Base-by-base conservation (phyloP, 2,113 vertebrate genomes). In the Thamnaconus septentrionalis region DNA sequence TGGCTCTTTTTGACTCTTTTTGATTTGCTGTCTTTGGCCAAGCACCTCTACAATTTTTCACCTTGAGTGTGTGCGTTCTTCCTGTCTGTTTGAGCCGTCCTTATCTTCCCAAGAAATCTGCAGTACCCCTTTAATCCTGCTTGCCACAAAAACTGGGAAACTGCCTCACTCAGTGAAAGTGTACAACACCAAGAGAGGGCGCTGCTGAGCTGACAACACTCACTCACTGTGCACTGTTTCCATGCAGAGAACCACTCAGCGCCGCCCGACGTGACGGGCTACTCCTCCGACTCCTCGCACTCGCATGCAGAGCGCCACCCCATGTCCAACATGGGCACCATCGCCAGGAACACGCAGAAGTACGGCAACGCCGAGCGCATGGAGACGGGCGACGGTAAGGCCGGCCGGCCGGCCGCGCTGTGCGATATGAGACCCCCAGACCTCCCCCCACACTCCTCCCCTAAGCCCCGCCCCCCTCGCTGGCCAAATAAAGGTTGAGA, bases 341-440 rank as follows among this genome's bases (percentile, higher is more conserved):
- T 94, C 67, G 90, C 92, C 45, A 90, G 97, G 43, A 94, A 91
- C 62, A 93, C 95, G 55, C 96, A 96, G 67, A 98, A 99, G 87
- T 98, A 98, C 6, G 97, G 97, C 89, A 99, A 99, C 0, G 97
- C 97, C 0, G 95, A 98, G 84, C 97, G 98, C 80, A 99, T 99
- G 97, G 97, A 99, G 89, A 99, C 97, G 0, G 96, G 97, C 54
- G 97, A 99, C 7, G 97, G 97, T 99, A 91, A 83, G 80, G 53
- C 45, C n/a, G 5, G 49, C 10, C 0, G 80, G 53, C 45, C n/a
- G 5, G 49, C 10, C 0, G 1, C 45, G 44, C 51, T 7, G 11
- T 5, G 4, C 40, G 3, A 31, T 10, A 53, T 48, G 52, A 47
- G 53, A 42, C 46, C 41, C 56, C 31, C 69, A 31, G 18, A 31